Evolutionary conservation across 2,113 vertebrate species (phyloP).

Genomic region (Zosterops japonicus): DNA sequence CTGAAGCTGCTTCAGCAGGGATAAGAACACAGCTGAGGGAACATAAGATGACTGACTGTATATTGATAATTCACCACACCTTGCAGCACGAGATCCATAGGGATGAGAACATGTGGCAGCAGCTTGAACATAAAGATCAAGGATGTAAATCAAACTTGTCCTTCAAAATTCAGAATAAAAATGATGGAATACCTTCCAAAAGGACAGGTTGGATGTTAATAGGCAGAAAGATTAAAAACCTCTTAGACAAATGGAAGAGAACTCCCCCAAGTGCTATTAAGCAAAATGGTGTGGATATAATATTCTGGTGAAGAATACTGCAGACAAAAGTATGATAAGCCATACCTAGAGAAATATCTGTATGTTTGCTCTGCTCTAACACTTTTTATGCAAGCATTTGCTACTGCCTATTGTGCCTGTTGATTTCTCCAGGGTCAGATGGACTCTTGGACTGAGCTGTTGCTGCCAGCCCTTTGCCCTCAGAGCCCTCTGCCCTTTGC

Average conservation of each 20-base stretch:
- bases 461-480: not conserved
- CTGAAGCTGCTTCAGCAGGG: not conserved
- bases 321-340: not conserved
- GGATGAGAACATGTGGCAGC: not conserved
- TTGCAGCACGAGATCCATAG: not conserved
- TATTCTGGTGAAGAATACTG: not conserved
- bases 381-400: not conserved
- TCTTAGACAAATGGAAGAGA: slow-evolving; percentile 22
- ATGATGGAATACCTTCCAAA: slow-evolving; percentile 10
- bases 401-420: not conserved
- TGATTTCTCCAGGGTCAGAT: slow-evolving; percentile 35
- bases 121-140: not conserved
- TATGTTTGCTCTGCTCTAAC: not conserved
- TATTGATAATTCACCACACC: not conserved
- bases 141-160: not conserved
- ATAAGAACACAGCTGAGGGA: not conserved
- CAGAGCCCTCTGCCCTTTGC: slow-evolving; percentile 5
- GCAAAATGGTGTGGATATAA: not conserved
- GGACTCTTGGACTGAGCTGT: not conserved
- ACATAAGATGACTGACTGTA: not conserved
- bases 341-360: not conserved
- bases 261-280: slow-evolving; percentile 14
- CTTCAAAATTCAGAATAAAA: not conserved
- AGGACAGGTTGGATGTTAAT: slow-evolving; percentile 20
- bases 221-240: not conserved